Evolutionary conservation across 2,797 vertebrate genomes (phyloP).

Genomic region (Thamnophis elegans): DNA sequence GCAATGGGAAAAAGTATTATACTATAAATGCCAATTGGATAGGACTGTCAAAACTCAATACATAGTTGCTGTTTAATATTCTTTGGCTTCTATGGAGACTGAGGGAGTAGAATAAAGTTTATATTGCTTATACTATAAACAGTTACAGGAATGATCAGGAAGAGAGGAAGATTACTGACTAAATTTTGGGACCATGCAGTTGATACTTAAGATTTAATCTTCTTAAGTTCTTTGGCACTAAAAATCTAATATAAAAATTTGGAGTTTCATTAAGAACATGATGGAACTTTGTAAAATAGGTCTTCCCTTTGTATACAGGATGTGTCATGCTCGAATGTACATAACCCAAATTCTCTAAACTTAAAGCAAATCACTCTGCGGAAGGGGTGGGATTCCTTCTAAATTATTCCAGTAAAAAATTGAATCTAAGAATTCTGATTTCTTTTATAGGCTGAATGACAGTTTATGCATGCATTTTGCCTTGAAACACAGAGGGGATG

Average conservation of each 20-base stretch:
- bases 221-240: not conserved
- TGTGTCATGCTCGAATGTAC: not conserved
- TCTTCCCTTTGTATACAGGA: not conserved
- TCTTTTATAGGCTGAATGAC: not conserved
- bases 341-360: not conserved
- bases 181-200: not conserved
- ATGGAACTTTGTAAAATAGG: not conserved
- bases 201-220: slow-evolving; percentile 8
- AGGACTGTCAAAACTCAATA: not conserved
- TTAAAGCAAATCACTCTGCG: not conserved
- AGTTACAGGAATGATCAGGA: not conserved
- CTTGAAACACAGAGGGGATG: not conserved
- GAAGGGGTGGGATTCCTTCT: not conserved
- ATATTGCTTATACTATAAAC: not conserved
- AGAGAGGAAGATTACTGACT: not conserved
- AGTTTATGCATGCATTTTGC: not conserved
- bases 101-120: not conserved
- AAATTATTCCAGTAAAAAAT: not conserved
- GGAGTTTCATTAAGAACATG: not conserved
- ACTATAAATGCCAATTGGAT: not conserved
- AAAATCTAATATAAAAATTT: not conserved
- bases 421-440: not conserved
- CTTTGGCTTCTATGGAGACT: not conserved
- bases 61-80: not conserved
- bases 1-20: not conserved